These are phyloP conservation scores for Physella acuta DNA, from an alignment of 1,140 invertebrate genomes.

Conservation along the genomic window DNA sequence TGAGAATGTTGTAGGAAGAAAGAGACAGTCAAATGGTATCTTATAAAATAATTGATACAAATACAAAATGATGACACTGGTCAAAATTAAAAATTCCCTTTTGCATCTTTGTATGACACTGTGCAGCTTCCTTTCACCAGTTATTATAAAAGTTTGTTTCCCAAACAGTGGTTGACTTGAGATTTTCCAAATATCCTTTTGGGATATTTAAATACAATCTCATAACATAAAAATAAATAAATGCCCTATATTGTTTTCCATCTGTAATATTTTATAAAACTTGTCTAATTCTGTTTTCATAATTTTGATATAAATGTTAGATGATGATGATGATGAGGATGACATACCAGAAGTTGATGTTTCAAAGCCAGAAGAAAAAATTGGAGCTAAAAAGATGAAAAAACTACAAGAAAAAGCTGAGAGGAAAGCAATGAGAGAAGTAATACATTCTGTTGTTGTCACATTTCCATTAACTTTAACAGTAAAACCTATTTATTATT, in stretches of 20 bases:
- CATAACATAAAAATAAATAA: neutral
- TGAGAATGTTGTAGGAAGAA: too few relatives aligned
- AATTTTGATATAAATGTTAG: neutral
- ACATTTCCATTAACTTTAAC: too few relatives aligned
- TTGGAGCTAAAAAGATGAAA: conserved; percentile 77
- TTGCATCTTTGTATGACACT: too few relatives aligned
- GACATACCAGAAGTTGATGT: conserved; percentile 47
- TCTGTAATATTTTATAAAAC: neutral
- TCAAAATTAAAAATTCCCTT: too few relatives aligned
- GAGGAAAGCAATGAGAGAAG: conserved; percentile 80
- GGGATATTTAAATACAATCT: neutral
- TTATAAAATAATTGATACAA: too few relatives aligned
- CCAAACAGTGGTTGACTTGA: neutral
- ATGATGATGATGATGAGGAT: conserved; percentile 29
- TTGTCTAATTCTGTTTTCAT: neutral
- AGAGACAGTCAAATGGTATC: too few relatives aligned
- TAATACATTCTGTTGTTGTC: too few relatives aligned
- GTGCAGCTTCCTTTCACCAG: too few relatives aligned
- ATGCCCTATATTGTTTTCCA: neutral
- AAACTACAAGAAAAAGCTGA: conserved; percentile 75
- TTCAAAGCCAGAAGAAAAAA: conserved; percentile 69
- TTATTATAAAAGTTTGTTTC: neutral
- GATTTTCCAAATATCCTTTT: neutral
- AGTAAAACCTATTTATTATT: too few relatives aligned
- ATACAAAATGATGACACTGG: too few relatives aligned